Percentiles rank a stretch among this genome's conserved stretches.
phyloP scores from a whole-genome alignment of 2,113 vertebrate species.

The Amblyornis subalaris region DNA sequence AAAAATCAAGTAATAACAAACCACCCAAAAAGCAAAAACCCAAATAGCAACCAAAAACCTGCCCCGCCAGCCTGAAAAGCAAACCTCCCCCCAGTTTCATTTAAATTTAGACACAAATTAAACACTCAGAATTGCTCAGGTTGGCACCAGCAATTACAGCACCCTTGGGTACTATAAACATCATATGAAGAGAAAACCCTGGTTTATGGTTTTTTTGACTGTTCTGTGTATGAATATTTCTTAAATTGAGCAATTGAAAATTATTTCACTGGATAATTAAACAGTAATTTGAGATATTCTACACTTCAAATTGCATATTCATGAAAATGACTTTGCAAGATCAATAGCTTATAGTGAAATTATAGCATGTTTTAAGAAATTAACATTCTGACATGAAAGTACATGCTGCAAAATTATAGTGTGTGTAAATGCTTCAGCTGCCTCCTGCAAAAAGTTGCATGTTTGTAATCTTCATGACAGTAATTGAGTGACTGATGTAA shows the following conservation, averaged over 20 bases:
- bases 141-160: background rate
- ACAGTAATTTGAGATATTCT: background rate
- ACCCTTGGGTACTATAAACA: background rate
- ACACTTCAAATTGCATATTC: background rate
- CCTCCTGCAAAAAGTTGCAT: background rate
- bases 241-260: background rate
- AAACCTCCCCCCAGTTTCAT: accelerated
- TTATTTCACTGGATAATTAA: background rate
- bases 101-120: background rate
- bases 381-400: background rate
- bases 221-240: background rate
- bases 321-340: background rate
- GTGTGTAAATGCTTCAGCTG: background rate
- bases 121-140: background rate
- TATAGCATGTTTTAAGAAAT: background rate
- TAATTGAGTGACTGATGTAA: background rate
- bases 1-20: background rate
- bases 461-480: background rate
- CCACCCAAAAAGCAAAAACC: background rate
- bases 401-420: background rate
- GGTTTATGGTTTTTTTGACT: background rate
- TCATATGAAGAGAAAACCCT: background rate
- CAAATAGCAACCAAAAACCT: background rate
- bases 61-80: background rate
- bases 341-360: background rate